Base-by-base conservation (phyloP, 2,797 vertebrate genomes). In the Etheostoma nigrum region DNA sequence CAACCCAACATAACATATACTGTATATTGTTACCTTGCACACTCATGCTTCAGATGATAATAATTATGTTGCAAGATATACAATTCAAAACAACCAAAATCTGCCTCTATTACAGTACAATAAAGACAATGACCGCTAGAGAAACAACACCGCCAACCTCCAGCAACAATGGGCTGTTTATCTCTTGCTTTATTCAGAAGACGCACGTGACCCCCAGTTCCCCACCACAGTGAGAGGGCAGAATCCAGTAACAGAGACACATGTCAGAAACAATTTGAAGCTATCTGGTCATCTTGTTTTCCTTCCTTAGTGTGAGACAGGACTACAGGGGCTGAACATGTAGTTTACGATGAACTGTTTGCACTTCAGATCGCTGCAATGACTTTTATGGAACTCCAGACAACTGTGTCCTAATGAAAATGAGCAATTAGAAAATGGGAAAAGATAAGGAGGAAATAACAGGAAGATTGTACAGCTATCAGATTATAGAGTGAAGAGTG, bases 141-240 rank as follows among this genome's bases (percentile, higher is more conserved):
- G 51, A 71, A 68, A 55, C 57, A 57, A 52, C 65, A 54, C 21
- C 65, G 58, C 65, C 69, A 44, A 30, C 63, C 70, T 76, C 72
- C 44, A 63, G 55, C 62, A 69, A 77, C 69, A 75, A 78, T 68
- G 40, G 71, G 42, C 48, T 54, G 21, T 75, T 61, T 45, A 68
- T 25, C 59, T 83, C 78, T 77, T 86, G 65, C 81, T 84, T 84
- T 68, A 75, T 78, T 83, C 76, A 83, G 9, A 40, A 33, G 67
- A 15, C 1, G 49, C 73, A 72, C 66, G 11, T 71, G 68, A 52
- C 15, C 74, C 1, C 27, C 25, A 4, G 59, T n/a, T 25, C 52
- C 55, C 21, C 49, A 7, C 15, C n/a, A 2, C 49, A 52, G 42
- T 21, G 58, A 65, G 21, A 51, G 4, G 64, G 25, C 66, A 73